A percentile compares a stretch with the other conserved stretches of the same genome.
Conservation (phyloP, 2,888 invertebrate genomes). For the Meliscaeva auricollis region DNA sequence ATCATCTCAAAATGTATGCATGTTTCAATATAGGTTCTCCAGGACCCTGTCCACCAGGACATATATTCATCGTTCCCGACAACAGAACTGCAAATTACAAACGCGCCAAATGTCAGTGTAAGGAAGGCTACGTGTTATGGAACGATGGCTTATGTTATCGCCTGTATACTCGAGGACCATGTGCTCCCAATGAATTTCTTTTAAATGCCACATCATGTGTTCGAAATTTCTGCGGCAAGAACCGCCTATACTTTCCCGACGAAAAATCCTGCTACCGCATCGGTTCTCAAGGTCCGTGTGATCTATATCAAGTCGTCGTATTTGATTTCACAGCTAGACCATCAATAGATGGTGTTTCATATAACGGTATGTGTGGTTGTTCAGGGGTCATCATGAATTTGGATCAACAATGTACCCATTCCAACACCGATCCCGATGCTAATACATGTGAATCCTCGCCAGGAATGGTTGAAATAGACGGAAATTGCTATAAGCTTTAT, state of each 20-base stretch:
- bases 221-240: constrained; percentile 89
- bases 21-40: constrained; percentile 87
- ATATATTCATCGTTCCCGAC: constrained; percentile 87
- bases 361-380: constrained; percentile 93
- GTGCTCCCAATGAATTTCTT: constrained; percentile 88
- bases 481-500: constrained; percentile 91
- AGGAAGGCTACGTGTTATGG: constrained; percentile 88
- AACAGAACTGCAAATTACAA: constrained; percentile 77
- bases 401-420: constrained; percentile 82
- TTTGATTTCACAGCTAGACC: constrained; percentile 92
- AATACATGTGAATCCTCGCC: constrained; percentile 86
- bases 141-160: constrained; percentile 90
- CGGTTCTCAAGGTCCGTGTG: constrained; percentile 91
- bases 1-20: background rate
- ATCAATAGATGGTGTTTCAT: constrained; percentile 91
- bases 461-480: constrained; percentile 88
- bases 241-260: constrained; percentile 90
- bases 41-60: constrained; percentile 91
- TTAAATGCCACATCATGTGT: constrained; percentile 88
- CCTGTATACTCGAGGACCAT: constrained; percentile 92
- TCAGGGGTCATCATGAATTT: constrained; percentile 84
- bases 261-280: constrained; percentile 91
- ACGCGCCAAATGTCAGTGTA: constrained; percentile 88
- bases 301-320: constrained; percentile 89
- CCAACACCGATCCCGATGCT: constrained; percentile 77